phyloP scores from a whole-genome alignment of 2,797 vertebrate genomes.

The Harpagifer antarcticus region DNA sequence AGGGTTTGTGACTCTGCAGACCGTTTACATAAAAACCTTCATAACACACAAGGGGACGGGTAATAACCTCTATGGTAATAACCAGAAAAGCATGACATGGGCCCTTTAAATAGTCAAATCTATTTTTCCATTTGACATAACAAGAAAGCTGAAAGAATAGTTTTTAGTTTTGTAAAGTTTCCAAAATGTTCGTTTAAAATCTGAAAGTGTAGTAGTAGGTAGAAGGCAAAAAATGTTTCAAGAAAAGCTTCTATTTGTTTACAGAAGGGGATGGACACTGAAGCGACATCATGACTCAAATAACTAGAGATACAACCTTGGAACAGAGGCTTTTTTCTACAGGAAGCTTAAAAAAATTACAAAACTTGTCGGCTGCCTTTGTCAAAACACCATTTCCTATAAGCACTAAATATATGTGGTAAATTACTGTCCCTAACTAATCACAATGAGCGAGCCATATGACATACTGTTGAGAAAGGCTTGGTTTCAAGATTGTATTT shows the following conservation, averaged over 20 bases:
- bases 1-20: no score
- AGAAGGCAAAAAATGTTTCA: neutral
- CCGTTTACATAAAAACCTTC: no score
- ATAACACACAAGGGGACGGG: no score
- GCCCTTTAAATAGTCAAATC: no score
- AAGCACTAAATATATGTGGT: neutral
- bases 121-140: no score
- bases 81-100: no score
- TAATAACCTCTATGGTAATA: no score
- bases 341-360: no score
- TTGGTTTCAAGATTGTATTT: no score
- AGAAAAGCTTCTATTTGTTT: neutral
- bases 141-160: neutral
- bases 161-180: neutral
- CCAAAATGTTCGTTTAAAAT: neutral
- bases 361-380: neutral
- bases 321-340: neutral
- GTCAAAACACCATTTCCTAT: neutral
- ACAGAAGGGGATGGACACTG: neutral
- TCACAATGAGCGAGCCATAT: no score
- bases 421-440: no score
- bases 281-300: constrained; percentile 18
- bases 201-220: neutral
- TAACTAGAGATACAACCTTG: neutral
- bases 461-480: no score